Percentiles rank a stretch among this genome's conserved stretches.
Conservation (phyloP, 2,113 vertebrate genomes). For the Carassius carassius region DNA sequence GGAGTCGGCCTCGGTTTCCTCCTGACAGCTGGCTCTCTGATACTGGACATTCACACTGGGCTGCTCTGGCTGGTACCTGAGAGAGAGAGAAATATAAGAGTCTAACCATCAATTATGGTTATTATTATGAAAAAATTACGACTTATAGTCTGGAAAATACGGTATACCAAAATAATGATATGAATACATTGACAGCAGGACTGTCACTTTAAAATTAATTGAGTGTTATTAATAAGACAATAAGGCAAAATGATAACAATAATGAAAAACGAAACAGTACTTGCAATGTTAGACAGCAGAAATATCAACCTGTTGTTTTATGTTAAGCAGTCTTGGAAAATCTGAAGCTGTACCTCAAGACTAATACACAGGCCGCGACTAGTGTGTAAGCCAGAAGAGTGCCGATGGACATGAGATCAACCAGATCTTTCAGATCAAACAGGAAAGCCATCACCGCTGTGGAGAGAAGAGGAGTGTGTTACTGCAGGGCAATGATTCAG, state of each 20-base stretch:
- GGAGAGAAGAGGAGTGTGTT: neutral
- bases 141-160: too few relatives aligned
- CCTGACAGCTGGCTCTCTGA: constrained; percentile 85
- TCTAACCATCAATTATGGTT: neutral
- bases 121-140: too few relatives aligned
- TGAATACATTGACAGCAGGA: too few relatives aligned
- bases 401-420: constrained; percentile 97
- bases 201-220: too few relatives aligned
- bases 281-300: too few relatives aligned
- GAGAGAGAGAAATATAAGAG: constrained; percentile 13
- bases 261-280: too few relatives aligned
- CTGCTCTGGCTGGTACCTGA: constrained; percentile 90
- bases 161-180: too few relatives aligned
- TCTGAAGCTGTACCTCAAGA: constrained; percentile 88
- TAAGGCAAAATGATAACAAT: too few relatives aligned
- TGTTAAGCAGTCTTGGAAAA: too few relatives aligned
- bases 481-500: neutral
- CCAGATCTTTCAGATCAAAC: constrained; percentile 94
- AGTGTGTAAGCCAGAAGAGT: constrained; percentile 95
- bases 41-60: constrained; percentile 77
- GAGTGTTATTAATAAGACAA: too few relatives aligned
- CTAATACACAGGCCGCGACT: constrained; percentile 93
- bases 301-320: too few relatives aligned
- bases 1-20: constrained; percentile 78
- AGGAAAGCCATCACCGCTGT: constrained; percentile 95